Base-by-base conservation (phyloP, 2,113 vertebrate genomes). In the Upupa epops region DNA sequence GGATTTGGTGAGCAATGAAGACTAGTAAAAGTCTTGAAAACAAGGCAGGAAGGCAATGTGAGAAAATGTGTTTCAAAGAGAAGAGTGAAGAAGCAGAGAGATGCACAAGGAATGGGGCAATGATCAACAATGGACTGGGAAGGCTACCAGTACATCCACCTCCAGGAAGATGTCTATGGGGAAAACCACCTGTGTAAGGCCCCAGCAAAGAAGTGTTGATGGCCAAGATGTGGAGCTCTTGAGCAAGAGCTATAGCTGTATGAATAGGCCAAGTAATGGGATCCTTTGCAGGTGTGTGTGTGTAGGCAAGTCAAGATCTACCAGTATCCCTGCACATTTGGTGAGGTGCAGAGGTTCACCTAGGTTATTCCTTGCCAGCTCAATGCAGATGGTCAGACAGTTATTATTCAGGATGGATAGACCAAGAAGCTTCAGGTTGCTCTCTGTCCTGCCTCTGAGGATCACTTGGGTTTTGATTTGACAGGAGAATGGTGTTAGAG, bases 261-360 rank as follows among this genome's bases (percentile, higher is more conserved):
- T 20, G 79, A 49, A 25, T 64, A 70, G 6, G 3, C 25, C 0
- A 0, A 4, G 17, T 24, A 61, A 54, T 0, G 0, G 40, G 31
- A 32, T 46, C 8, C 52, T 64, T 37, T 4, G 1, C 37, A 75
- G 85, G 20, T 9, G 20, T 0, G 0, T 54, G 13, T 1, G 6
- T 31, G 46, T 9, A 14, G 45, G 45, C 61, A 65, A 77, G 40
- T 28, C 1, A 4, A 66, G 46, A 31, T 63, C 60, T 88, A 64
- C 51, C 1, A 0, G 18, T 0, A 1, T 24, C 60, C 6, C 7
- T 34, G 40, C n/a, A 13, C 4, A 1, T 31, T 52, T 31, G 68
- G 59, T 31, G n/a, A 61, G 64, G 11, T 24, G 46, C 72, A 80
- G 45, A 60, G 34, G 40, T 69, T 8, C 21, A 13, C 54, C 45